Evolutionary conservation across 2,888 invertebrate species (phyloP).

Genomic region (Furcula furcula): DNA sequence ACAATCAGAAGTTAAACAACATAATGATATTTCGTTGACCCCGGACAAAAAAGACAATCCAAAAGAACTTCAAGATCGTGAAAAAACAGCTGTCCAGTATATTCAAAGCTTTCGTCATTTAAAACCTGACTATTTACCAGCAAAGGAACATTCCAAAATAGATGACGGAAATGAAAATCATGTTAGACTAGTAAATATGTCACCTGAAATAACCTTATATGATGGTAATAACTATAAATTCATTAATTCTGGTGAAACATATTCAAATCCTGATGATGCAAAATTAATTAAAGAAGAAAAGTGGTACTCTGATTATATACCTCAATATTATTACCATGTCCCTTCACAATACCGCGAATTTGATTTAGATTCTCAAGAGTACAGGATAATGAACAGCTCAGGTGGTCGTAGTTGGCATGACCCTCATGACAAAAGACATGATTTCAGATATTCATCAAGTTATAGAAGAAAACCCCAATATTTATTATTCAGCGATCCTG

Average conservation of each 20-base stretch:
- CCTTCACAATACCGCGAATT: neutral
- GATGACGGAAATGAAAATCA: too few relatives aligned
- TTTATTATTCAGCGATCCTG: neutral
- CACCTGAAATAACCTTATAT: too few relatives aligned
- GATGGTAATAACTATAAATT: too few relatives aligned
- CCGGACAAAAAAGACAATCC: neutral
- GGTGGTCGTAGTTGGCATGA: neutral
- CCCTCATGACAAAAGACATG: neutral
- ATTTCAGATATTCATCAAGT: neutral
- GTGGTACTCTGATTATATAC: neutral
- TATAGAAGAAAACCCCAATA: neutral
- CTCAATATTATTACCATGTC: neutral
- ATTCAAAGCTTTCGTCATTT: conserved; percentile 14
- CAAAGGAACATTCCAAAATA: neutral
- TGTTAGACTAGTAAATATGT: too few relatives aligned
- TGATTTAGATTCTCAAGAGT: neutral
- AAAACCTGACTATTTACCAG: neutral
- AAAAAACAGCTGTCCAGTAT: conserved; percentile 11
- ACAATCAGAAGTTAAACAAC: neutral
- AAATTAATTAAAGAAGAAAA: conserved; percentile 3
- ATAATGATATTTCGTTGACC: neutral
- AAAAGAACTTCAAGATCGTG: conserved; percentile 5
- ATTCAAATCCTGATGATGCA: too few relatives aligned
- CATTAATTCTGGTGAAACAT: too few relatives aligned
- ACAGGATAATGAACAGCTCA: too few relatives aligned